Evolutionary conservation across 1,140 invertebrate species (phyloP), one percentile per base, ranked within the genome.

Genomic region (Saccostrea cuccullata): DNA sequence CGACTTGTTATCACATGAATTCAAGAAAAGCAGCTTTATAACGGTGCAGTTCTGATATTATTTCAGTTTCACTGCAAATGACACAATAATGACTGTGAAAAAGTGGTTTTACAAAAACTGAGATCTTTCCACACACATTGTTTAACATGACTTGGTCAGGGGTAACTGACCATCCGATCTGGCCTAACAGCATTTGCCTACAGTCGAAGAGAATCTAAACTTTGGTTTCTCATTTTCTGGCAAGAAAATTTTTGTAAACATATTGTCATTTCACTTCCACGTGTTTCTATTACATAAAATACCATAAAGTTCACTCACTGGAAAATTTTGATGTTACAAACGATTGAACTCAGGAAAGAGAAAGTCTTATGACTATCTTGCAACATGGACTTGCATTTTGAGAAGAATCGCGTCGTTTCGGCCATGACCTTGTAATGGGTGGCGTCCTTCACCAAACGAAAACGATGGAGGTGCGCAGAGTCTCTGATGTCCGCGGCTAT

Each of bases 381-480:
- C 26, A 77, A 77, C 30, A 36, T 30, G 26, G 26, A 77, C 70
- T 77, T 77, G 70, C 30, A 77, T 77, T 26, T 77, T 73, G 67
- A 30, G 26, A 30, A 36, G 70, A 77, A 77, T 77, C 70, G 70
- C 70, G 70, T 77, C 70, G 70, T 77, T 77, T 77, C 70, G 70
- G 70, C 70, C 70, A 77, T 77, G 70, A 77, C 70, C 70, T 77
- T 77, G 70, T 36, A 77, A 77, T 77, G 70, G 70, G 70, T 77
- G 70, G 70, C 70, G 70, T 77, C 70, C 70, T 77, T 77, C 70
- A 77, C 70, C 70, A 77, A 77, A 77, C 30, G 70, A 77, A 77
- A 30, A 26, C 70, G 70, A 77, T 77, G 70, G 70, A 77, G 26
- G 70, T 77, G 26, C 26, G 70, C 26, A 15, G 70, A 77, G 23